Percentiles rank a stretch among this genome's conserved stretches.
phyloP scores from a whole-genome alignment of 2,888 invertebrate species.

The Heliconius aoede region DNA sequence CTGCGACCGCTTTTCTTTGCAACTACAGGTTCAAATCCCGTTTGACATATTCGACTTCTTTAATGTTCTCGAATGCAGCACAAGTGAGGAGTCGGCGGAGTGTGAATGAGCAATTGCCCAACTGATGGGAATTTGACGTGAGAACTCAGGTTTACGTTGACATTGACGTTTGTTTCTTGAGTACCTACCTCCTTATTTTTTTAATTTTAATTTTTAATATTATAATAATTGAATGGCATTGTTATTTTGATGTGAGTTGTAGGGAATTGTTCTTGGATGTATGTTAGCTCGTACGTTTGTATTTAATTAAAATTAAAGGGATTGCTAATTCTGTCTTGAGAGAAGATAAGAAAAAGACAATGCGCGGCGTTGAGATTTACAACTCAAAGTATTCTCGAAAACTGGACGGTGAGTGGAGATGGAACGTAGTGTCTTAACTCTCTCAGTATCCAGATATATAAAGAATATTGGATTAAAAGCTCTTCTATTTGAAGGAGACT shows the following conservation, averaged over 20 bases:
- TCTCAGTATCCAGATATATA: too few relatives aligned
- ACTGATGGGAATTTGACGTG: slow-evolving; percentile 71
- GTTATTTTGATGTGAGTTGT: slow-evolving; percentile 1
- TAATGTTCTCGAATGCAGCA: slow-evolving; percentile 59
- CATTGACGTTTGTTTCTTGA: slow-evolving; percentile 26
- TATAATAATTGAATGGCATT: slow-evolving; percentile 11
- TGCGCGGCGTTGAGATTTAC: too few relatives aligned
- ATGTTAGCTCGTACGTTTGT: neutral
- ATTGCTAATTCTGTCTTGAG: neutral
- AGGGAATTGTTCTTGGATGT: neutral
- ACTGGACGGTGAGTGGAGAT: too few relatives aligned
- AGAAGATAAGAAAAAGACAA: neutral
- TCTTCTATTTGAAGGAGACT: too few relatives aligned
- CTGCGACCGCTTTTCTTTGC: slow-evolving; percentile 54
- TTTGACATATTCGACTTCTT: slow-evolving; percentile 71
- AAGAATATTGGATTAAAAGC: too few relatives aligned
- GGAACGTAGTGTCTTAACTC: too few relatives aligned
- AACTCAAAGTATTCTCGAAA: too few relatives aligned
- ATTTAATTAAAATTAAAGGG: neutral
- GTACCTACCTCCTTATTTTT: neutral
- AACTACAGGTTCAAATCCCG: slow-evolving; percentile 65
- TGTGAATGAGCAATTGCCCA: slow-evolving; percentile 78
- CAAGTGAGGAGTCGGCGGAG: slow-evolving; percentile 62
- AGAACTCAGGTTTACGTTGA: slow-evolving; percentile 50
- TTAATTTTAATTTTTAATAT: slow-evolving; percentile 3